These are phyloP conservation scores for Metridium senile DNA, from an alignment of 92 coral and sea anemone genomes.

Conservation along the genomic window DNA sequence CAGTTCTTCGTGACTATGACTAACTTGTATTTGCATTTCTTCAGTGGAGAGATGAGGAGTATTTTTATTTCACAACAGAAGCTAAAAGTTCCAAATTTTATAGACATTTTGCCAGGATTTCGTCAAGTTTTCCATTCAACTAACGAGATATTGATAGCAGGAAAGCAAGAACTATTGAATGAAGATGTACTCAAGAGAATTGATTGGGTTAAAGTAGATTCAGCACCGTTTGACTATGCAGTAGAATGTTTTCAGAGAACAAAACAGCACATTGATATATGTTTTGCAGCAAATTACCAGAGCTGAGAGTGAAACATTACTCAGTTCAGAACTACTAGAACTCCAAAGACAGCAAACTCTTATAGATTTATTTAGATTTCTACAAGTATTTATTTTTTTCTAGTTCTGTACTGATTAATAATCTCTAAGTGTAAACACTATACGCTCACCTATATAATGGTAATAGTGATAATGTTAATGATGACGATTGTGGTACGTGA, in stretches of 20 bases:
- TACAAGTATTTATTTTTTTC: no score
- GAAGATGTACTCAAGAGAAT: background rate
- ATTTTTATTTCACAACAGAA: conserved; percentile 32
- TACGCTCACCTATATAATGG: no score
- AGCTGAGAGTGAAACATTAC: no score
- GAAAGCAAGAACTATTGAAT: background rate
- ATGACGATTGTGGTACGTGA: no score
- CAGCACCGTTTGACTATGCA: conserved; percentile 18
- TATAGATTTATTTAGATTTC: no score
- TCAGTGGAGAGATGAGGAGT: conserved; percentile 7
- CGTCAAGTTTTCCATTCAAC: conserved; percentile 16
- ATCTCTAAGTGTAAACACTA: no score
- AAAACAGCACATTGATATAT: conserved; percentile 16
- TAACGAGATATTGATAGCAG: conserved; percentile 5
- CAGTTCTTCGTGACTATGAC: conserved; percentile 10
- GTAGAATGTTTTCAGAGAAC: conserved; percentile 21
- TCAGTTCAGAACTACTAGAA: no score
- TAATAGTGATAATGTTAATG: no score
- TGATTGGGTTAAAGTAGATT: conserved; percentile 13
- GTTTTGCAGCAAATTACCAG: no score
- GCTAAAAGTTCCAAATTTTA: conserved; percentile 23
- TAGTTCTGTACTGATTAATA: no score
- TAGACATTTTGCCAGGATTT: conserved; percentile 39
- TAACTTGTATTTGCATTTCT: conserved; percentile 7
- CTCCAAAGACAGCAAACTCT: no score